phyloP scores from a whole-genome alignment of 2,797 vertebrate species.

The Pristis pectinata region DNA sequence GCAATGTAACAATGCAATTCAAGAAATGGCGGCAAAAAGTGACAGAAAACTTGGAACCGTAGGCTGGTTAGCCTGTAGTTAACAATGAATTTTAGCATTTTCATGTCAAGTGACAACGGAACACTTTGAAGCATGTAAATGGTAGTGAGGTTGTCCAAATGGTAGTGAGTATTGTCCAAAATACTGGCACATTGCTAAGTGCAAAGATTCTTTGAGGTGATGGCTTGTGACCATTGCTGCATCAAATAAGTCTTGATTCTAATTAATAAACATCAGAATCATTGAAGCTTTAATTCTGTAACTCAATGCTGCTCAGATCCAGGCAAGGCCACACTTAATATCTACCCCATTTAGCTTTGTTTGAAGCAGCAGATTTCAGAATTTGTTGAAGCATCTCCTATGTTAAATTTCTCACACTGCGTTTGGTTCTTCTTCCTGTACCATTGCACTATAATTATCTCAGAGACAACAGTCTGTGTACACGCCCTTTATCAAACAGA shows the following conservation, averaged over 20 bases:
- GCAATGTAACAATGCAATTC: too few species aligned
- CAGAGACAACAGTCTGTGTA: neutral
- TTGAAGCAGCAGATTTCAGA: conserved; percentile 15
- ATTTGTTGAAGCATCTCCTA: conserved; percentile 57
- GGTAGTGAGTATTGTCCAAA: neutral
- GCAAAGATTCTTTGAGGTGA: neutral
- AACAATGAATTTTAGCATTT: too few species aligned
- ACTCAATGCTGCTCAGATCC: neutral
- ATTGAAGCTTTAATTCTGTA: neutral
- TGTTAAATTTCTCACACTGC: conserved; percentile 61
- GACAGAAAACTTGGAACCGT: too few species aligned
- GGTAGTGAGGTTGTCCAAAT: neutral
- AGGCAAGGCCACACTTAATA: conserved; percentile 13
- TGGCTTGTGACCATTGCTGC: neutral
- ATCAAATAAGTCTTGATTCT: neutral
- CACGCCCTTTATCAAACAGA: neutral
- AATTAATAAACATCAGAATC: neutral
- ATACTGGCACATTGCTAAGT: neutral
- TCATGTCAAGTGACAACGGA: too few species aligned
- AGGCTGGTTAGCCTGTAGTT: too few species aligned
- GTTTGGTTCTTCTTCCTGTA: neutral
- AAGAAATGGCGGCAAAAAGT: too few species aligned
- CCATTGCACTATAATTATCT: neutral
- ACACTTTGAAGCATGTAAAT: too few species aligned
- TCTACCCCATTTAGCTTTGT: conserved; percentile 44